Percentiles rank a stretch among this genome's conserved stretches.
These are phyloP conservation scores for Talpa occidentalis DNA, from an alignment of 2,113 vertebrate species.

Conservation along the genomic window DNA sequence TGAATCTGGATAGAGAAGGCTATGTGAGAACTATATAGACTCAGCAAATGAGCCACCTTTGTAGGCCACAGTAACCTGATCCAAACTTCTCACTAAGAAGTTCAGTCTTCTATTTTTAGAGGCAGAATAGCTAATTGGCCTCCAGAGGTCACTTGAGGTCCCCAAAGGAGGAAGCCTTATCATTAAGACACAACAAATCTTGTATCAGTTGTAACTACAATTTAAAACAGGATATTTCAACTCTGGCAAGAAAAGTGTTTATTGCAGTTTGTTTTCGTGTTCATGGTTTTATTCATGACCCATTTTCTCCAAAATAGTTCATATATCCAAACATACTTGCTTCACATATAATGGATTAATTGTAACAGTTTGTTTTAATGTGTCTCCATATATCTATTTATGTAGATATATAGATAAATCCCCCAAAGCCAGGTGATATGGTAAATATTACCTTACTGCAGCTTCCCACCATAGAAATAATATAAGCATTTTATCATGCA, in stretches of 20 bases:
- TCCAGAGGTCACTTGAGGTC: slow-evolving; percentile 77
- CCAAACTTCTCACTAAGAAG: slow-evolving; percentile 73
- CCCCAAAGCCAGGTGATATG: neutral
- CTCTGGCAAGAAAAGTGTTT: neutral
- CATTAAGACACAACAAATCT: slow-evolving; percentile 19
- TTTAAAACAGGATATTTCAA: slow-evolving; percentile 50
- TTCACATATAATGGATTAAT: slow-evolving; percentile 26
- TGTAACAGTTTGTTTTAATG: neutral
- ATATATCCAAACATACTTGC: neutral
- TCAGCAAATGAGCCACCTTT: slow-evolving; percentile 83
- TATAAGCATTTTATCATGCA: neutral
- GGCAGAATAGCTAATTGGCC: slow-evolving; percentile 61
- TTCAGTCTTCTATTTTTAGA: slow-evolving; percentile 68
- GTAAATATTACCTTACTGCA: neutral
- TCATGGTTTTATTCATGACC: slow-evolving; percentile 4
- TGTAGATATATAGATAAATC: neutral
- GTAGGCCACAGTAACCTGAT: slow-evolving; percentile 78
- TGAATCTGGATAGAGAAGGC: slow-evolving; percentile 76
- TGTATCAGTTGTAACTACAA: neutral
- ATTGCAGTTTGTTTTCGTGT: neutral
- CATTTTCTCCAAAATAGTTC: slow-evolving; percentile 32
- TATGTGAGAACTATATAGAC: slow-evolving; percentile 78
- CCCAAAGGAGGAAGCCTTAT: slow-evolving; percentile 48
- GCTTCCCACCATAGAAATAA: neutral
- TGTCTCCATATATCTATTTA: neutral